phyloP scores from a whole-genome alignment of 2,888 invertebrate genomes.

The Bembecia ichneumoniformis region DNA sequence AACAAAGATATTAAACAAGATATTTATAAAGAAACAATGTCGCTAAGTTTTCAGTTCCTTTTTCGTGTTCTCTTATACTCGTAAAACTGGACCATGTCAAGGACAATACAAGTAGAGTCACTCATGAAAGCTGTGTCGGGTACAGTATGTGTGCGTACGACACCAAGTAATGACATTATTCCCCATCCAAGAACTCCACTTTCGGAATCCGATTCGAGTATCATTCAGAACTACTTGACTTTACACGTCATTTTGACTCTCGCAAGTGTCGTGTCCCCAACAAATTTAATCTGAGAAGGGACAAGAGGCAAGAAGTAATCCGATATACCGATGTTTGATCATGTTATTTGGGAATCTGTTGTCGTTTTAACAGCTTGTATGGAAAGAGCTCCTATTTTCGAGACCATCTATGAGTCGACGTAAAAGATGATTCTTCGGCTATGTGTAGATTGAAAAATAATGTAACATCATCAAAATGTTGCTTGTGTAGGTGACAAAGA shows the following conservation, averaged over 20 bases:
- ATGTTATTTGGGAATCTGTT: constrained; percentile 3
- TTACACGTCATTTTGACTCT: constrained; percentile 37
- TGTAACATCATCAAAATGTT: too few relatives aligned
- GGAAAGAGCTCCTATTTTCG: neutral
- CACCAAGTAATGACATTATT: constrained; percentile 22
- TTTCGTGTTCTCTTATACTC: too few relatives aligned
- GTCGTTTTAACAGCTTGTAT: constrained; percentile 1
- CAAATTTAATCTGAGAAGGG: constrained; percentile 40
- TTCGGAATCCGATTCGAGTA: constrained; percentile 18
- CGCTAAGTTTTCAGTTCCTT: too few relatives aligned
- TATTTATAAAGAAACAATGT: too few relatives aligned
- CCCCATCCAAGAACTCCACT: constrained; percentile 15
- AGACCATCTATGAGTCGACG: neutral
- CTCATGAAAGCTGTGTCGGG: neutral
- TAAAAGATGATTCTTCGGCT: neutral
- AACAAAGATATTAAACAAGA: too few relatives aligned
- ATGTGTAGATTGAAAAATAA: too few relatives aligned
- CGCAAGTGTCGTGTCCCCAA: constrained; percentile 13
- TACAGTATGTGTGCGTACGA: constrained; percentile 16
- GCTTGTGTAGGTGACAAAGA: too few relatives aligned
- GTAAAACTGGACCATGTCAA: neutral
- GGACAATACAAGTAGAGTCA: neutral
- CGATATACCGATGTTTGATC: constrained; percentile 23
- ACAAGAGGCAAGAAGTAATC: constrained; percentile 23
- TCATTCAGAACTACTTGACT: constrained; percentile 31